Evolutionary conservation across 2,113 vertebrate genomes (phyloP), one percentile per base, ranked within the genome.

Genomic region (Macrotis lagotis): DNA sequence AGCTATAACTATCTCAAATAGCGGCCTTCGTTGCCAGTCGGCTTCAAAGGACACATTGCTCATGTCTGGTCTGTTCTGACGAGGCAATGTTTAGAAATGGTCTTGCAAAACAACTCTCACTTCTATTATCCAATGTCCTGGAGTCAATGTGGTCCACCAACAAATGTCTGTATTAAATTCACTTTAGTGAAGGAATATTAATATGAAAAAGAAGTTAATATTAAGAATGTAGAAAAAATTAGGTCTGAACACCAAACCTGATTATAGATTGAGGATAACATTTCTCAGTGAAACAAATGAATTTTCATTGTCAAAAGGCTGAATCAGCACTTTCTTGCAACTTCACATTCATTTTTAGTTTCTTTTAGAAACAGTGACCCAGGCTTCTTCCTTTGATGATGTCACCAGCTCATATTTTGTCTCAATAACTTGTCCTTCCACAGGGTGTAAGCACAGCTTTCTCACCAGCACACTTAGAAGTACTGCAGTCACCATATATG

Each of bases 341-440:
- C 14, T 89, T 95, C 91, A 74, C 31, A 22, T 83, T 83, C n/a
- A 53, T 83, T 95, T 51, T 98, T 98, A 99, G 91, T 96, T 98
- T 97, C 99, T 99, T 95, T 98, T 99, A 98, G 99, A 99, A 96
- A 99, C 98, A 0, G 99, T 99, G 98, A 99, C 98, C 99, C 99
- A 99, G 83, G 99, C 99, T 97, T 99, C 99, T 19, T 99, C 99
- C 96, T 99, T 99, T 0, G 99, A 99, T 0, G 99, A 99, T 53
- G 99, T 99, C 93, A 99, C 99, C 97, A 99, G 99, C 97, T 99
- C 99, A 14, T 99, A 99, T 50, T 99, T 99, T 93, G 99, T 99
- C 97, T 99, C 99, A 94, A 98, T 98, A 92, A 99, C 98, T 97
- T 99, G 99, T n/a, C 99, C 99, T 93, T 99, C 96, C 93, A 99